Evolutionary conservation across 2,797 vertebrate genomes (phyloP).

Genomic region (Parotocinclus haroldoi): DNA sequence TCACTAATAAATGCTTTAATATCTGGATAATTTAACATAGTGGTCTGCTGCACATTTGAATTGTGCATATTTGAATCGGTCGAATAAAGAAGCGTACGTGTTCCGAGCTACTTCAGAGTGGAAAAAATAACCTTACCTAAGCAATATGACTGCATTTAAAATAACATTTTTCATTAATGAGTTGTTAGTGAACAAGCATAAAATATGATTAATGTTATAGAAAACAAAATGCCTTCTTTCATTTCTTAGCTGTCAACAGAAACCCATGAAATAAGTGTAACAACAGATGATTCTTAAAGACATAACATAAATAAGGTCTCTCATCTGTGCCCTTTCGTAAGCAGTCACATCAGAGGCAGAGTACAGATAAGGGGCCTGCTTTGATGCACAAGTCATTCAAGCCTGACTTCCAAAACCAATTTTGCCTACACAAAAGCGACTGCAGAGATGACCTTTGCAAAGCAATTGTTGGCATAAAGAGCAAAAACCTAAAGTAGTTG

Average conservation of each 20-base stretch:
- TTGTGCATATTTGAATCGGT: no score
- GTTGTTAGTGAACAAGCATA: no score
- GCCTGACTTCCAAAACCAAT: conserved; percentile 23
- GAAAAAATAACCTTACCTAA: no score
- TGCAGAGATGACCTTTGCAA: conserved; percentile 41
- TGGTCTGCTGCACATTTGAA: no score
- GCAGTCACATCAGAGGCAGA: conserved; percentile 11
- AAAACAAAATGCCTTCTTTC: no score
- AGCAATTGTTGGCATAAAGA: conserved; percentile 28
- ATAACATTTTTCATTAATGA: no score
- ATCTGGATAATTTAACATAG: no score
- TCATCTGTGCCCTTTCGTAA: conserved; percentile 16
- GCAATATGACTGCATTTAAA: no score
- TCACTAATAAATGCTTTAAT: no score
- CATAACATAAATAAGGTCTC: conserved; percentile 25
- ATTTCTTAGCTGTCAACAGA: conserved; percentile 1
- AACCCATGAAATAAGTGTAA: conserved; percentile 33
- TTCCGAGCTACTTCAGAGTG: no score
- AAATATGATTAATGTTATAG: no score
- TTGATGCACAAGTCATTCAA: conserved; percentile 1
- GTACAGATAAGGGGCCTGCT: conserved; percentile 30
- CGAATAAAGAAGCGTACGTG: no score
- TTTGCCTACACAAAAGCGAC: conserved; percentile 37
- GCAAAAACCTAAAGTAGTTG: conserved; percentile 6
- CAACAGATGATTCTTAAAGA: conserved; percentile 26